Evolutionary conservation across 2,113 vertebrate genomes (phyloP).

Genomic region (Mormoops blainvillei): DNA sequence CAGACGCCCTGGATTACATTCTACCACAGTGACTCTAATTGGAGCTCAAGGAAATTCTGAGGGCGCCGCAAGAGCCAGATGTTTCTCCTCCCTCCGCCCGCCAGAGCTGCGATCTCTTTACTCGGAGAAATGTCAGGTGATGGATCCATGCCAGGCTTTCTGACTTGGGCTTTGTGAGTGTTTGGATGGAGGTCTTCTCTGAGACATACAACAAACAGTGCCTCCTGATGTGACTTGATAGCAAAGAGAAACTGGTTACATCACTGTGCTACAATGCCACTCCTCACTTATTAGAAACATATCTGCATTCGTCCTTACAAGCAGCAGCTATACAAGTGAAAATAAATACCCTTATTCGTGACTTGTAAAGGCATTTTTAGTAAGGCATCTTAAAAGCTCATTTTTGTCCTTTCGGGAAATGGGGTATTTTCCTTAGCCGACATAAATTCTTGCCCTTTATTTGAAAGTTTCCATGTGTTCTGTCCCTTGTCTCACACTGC

Average conservation of each 20-base stretch:
- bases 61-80: conserved; percentile 57
- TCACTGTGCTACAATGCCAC: conserved; percentile 40
- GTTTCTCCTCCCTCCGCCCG: conserved; percentile 45
- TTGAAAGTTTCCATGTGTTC: background rate
- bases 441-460: background rate
- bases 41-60: conserved; percentile 83
- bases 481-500: background rate
- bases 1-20: conserved; percentile 82
- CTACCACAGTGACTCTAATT: conserved; percentile 90
- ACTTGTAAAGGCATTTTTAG: background rate
- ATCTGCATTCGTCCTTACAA: background rate
- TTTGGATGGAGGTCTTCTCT: conserved; percentile 35
- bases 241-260: conserved; percentile 41
- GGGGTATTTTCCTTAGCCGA: background rate
- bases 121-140: conserved; percentile 40
- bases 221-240: conserved; percentile 49
- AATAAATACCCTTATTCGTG: background rate
- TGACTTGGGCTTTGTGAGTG: conserved; percentile 37
- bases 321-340: conserved; percentile 3
- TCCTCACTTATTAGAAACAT: conserved; percentile 45
- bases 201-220: conserved; percentile 12
- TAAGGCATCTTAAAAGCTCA: background rate
- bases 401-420: background rate
- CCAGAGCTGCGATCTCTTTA: background rate
- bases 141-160: background rate